A percentile compares a stretch with the other conserved stretches of the same genome.
Evolutionary conservation across 2,797 vertebrate species (phyloP).

Genomic region (Pachyuromys duprasi): DNA sequence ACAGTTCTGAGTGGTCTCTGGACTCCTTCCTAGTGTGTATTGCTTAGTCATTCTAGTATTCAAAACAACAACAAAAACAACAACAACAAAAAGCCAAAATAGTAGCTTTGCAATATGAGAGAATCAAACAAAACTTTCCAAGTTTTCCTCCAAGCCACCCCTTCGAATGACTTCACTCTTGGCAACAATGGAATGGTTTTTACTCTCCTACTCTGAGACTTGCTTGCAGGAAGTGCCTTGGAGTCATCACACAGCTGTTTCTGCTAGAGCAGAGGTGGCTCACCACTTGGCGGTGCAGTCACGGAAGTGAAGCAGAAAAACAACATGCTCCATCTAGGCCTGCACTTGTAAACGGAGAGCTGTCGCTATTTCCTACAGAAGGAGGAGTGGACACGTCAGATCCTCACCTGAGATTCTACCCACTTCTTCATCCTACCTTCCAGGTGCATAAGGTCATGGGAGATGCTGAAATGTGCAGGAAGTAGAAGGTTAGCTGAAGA

Average conservation of each 20-base stretch:
- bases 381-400: neutral
- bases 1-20: neutral
- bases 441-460: neutral
- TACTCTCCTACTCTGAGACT: constrained; percentile 20
- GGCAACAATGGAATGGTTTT: neutral
- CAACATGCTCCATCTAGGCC: neutral
- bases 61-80: neutral
- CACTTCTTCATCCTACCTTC: neutral
- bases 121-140: neutral
- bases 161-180: neutral
- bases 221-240: neutral
- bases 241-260: neutral
- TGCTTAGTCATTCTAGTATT: neutral
- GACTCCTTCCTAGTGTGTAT: neutral
- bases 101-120: neutral
- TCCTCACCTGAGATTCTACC: neutral
- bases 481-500: neutral
- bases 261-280: neutral
- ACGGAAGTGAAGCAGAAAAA: neutral
- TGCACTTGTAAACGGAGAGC: too few relatives aligned
- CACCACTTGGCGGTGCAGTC: neutral
- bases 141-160: neutral
- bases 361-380: neutral
- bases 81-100: too few relatives aligned
- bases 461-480: neutral